Evolutionary conservation across 2,113 vertebrate species (phyloP), one percentile per base, ranked within the genome.

Genomic region (Ascaphus truei): DNA sequence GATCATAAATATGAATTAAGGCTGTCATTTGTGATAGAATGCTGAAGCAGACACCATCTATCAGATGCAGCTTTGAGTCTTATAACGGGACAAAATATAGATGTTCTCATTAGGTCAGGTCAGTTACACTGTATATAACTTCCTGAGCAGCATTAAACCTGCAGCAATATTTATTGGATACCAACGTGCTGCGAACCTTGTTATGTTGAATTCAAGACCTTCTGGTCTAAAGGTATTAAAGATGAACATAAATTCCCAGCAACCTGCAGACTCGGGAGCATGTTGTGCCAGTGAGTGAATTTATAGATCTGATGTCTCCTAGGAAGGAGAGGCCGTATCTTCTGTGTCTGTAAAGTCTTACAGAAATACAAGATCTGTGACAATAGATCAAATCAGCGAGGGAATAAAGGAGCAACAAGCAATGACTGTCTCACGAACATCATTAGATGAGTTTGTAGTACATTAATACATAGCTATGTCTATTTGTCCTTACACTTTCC

Each of bases 181-280:
- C 56, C 25, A 61, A 23, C 18, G 1, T 13, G 16, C 67, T 52
- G 56, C 67, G 61, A 69, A 61, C 67, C 67, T 61, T 52, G 67
- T 69, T 61, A 69, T 52, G 67, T 52, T 69, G 56, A 69, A 69
- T 69, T 69, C 67, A 61, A 61, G 67, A 69, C 67, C 67, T 69
- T 9, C 34, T 39, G 56, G 67, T 69, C 67, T 69, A 69, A 69
- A 69, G 56, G 57, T 69, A 69, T 69, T 61, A 69, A 52, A 52
- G 56, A 52, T 22, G 57, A 69, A 61, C 67, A 69, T 69, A 69
- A 69, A 69, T 61, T 69, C 31, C 26, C 47, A 41, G 67, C 59
- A 41, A 56, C 45, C 43, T 69, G 33, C 43, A 58, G 30, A 29
- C 33, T 69, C 23, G 60, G 11, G 45, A 52, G 34, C 47, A 27